phyloP scores from a whole-genome alignment of 30 jellyfish, hydroid and myxozoan genomes.

The Cassiopea xamachana region DNA sequence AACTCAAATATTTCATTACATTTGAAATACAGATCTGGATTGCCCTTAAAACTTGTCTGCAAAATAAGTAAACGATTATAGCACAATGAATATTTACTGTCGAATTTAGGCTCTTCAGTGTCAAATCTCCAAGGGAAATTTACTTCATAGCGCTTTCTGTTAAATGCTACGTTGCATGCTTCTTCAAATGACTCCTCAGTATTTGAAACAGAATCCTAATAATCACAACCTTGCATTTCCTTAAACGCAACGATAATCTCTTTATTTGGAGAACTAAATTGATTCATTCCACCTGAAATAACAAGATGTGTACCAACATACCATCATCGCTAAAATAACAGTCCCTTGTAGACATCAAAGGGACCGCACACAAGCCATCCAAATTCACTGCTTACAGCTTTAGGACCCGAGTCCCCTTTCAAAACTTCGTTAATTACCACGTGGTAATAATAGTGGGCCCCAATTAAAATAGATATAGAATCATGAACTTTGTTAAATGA shows the following conservation, averaged over 20 bases:
- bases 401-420: conserved; percentile 8
- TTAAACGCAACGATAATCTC: conserved; percentile 47
- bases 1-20: conserved; percentile 28
- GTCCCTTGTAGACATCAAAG: conserved; percentile 18
- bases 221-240: conserved; percentile 22
- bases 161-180: conserved; percentile 3
- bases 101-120: conserved; percentile 26
- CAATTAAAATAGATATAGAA: no score
- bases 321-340: neutral
- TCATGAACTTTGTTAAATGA: no score
- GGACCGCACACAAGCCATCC: conserved; percentile 28
- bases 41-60: conserved; percentile 15
- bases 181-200: conserved; percentile 3
- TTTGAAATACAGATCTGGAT: neutral
- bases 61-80: conserved; percentile 32
- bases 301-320: conserved; percentile 26
- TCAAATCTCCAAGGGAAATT: conserved; percentile 13
- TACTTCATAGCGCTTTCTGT: conserved; percentile 42
- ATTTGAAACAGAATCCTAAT: neutral
- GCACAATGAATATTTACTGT: conserved; percentile 31
- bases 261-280: neutral
- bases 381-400: conserved; percentile 13
- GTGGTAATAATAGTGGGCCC: no score
- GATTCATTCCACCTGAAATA: conserved; percentile 25
- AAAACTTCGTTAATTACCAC: neutral